Percentiles rank a stretch among this genome's conserved stretches.
These are phyloP conservation scores for Malacoctenus gilli DNA, from an alignment of 2,797 vertebrate species.

Conservation along the genomic window DNA sequence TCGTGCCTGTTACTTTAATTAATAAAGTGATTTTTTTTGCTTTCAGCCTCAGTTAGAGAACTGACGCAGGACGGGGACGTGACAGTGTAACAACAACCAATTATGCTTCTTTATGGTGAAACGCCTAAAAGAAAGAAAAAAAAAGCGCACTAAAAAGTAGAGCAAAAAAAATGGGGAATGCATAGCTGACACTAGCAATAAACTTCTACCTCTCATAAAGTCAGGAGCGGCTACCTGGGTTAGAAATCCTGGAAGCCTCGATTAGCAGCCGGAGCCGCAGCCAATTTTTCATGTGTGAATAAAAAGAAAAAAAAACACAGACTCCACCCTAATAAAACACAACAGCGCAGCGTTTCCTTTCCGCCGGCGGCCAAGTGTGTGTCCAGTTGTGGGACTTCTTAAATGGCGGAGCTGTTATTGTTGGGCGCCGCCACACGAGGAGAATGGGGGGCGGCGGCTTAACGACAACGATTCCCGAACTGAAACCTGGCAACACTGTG, in stretches of 20 bases:
- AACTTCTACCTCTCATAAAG: constrained; percentile 56
- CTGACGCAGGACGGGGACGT: background rate
- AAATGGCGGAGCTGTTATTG: constrained; percentile 66
- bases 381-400: constrained; percentile 54
- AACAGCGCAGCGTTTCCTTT: constrained; percentile 69
- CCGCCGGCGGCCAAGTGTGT: constrained; percentile 47
- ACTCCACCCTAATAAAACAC: constrained; percentile 72
- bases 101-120: constrained; percentile 2
- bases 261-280: constrained; percentile 59
- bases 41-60: background rate
- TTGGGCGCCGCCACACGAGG: constrained; percentile 58
- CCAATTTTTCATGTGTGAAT: constrained; percentile 61
- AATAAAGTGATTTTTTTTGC: background rate
- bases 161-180: constrained; percentile 20
- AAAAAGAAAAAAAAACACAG: constrained; percentile 69
- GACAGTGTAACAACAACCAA: background rate
- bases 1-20: background rate
- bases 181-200: constrained; percentile 40
- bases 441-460: constrained; percentile 19
- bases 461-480: constrained; percentile 52
- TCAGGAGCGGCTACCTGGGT: constrained; percentile 55
- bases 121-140: background rate
- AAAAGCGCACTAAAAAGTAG: constrained; percentile 17
- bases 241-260: constrained; percentile 67
- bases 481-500: constrained; percentile 64